phyloP scores from a whole-genome alignment of 2,888 invertebrate species.

The Acanthacorydalis orientalis region DNA sequence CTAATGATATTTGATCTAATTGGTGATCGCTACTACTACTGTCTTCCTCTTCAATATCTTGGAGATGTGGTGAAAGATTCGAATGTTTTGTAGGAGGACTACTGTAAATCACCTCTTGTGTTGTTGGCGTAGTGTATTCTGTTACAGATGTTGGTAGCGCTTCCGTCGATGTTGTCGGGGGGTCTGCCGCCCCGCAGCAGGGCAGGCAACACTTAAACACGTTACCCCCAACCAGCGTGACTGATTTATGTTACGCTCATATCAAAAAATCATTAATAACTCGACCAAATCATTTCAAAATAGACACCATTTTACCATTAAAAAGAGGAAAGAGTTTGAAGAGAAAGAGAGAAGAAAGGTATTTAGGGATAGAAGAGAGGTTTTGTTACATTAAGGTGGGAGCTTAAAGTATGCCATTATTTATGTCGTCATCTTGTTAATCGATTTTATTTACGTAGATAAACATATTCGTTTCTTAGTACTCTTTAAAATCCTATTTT shows the following conservation, averaged over 20 bases:
- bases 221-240: slow-evolving; percentile 56
- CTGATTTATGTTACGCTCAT: slow-evolving; percentile 14
- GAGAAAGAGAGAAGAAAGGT: too few species aligned
- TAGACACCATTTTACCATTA: too few species aligned
- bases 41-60: slow-evolving; percentile 72
- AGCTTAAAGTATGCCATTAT: too few species aligned
- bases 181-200: slow-evolving; percentile 57
- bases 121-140: slow-evolving; percentile 15
- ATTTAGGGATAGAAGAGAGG: too few species aligned
- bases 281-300: too few species aligned
- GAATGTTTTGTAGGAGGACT: slow-evolving; percentile 39
- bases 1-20: slow-evolving; percentile 15
- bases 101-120: slow-evolving; percentile 33
- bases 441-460: too few species aligned
- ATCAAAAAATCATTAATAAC: too few species aligned
- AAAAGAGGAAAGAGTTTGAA: too few species aligned
- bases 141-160: slow-evolving; percentile 38
- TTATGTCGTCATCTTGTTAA: too few species aligned
- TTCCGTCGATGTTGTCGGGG: slow-evolving; percentile 33
- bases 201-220: slow-evolving; percentile 72
- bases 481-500: too few species aligned
- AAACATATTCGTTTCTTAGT: too few species aligned
- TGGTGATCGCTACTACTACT: slow-evolving; percentile 38
- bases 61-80: slow-evolving; percentile 52
- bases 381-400: too few species aligned